Evolutionary conservation across 2,113 vertebrate genomes (phyloP).

Genomic region (Eulemur rufifrons): DNA sequence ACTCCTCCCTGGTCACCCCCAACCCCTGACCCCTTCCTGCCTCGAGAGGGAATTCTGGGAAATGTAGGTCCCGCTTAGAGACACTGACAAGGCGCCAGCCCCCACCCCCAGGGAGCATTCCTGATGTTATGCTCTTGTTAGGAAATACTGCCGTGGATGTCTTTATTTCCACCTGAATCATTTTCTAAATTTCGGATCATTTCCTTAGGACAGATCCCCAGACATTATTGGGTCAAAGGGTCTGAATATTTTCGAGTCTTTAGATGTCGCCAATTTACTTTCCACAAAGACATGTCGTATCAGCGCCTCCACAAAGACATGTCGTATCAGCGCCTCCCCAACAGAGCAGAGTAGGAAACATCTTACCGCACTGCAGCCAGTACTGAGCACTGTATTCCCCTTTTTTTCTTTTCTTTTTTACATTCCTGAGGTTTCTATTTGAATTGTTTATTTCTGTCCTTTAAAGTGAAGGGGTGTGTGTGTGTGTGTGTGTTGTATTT

Average conservation of each 20-base stretch:
- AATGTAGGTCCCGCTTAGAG: background rate
- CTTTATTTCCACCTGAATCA: background rate
- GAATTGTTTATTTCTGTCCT: background rate
- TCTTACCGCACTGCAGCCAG: accelerated
- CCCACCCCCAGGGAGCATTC: accelerated
- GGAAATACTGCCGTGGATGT: background rate
- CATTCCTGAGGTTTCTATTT: background rate
- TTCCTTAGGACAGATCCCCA: background rate
- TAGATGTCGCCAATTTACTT: background rate
- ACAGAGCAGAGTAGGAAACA: background rate
- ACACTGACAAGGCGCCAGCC: accelerated
- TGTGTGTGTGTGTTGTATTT: background rate
- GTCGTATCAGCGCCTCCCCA: background rate
- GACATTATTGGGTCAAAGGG: background rate
- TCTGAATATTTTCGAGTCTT: background rate
- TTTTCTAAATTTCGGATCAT: background rate
- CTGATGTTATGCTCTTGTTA: background rate
- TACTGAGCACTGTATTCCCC: background rate
- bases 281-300: background rate
- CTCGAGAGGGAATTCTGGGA: background rate
- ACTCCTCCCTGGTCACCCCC: background rate
- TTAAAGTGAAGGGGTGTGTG: background rate
- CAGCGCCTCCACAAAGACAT: background rate
- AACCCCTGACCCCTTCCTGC: too few species aligned
- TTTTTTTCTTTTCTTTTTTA: background rate